phyloP scores from a whole-genome alignment of 2,113 vertebrate genomes.

The Benitochromis conjunctus region DNA sequence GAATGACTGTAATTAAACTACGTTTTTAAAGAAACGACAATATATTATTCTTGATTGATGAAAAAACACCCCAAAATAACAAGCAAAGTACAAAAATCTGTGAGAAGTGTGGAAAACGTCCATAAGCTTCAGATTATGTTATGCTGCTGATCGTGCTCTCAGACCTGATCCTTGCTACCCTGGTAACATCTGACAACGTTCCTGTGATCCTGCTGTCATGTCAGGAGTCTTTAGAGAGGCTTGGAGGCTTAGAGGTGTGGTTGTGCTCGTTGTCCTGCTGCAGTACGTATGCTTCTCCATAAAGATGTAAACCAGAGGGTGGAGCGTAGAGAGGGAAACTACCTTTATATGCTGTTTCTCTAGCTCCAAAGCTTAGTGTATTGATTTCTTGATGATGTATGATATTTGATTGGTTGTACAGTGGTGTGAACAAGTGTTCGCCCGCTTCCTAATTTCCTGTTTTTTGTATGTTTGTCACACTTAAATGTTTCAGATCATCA shows the following conservation, averaged over 20 bases:
- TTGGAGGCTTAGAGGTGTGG: accelerated
- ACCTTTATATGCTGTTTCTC: background rate
- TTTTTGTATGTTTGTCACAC: background rate
- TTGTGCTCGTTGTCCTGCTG: background rate
- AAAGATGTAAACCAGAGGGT: background rate
- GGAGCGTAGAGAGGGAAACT: background rate
- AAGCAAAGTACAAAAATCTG: background rate
- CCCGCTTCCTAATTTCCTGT: accelerated
- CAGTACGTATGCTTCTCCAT: background rate
- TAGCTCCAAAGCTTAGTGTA: background rate
- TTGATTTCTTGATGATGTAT: background rate
- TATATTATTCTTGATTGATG: background rate
- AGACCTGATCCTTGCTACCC: background rate
- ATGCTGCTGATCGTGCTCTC: background rate
- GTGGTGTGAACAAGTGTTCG: background rate
- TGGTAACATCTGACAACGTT: background rate
- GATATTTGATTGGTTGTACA: background rate
- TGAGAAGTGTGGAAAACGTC: background rate
- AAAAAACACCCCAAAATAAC: background rate
- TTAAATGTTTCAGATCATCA: background rate
- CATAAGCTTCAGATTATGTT: background rate
- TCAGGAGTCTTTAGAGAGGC: background rate
- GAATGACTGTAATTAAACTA: background rate
- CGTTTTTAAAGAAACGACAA: background rate
- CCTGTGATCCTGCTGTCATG: background rate